Conservation (phyloP, 2,888 invertebrate genomes). For the Temnothorax rugatulus region DNA sequence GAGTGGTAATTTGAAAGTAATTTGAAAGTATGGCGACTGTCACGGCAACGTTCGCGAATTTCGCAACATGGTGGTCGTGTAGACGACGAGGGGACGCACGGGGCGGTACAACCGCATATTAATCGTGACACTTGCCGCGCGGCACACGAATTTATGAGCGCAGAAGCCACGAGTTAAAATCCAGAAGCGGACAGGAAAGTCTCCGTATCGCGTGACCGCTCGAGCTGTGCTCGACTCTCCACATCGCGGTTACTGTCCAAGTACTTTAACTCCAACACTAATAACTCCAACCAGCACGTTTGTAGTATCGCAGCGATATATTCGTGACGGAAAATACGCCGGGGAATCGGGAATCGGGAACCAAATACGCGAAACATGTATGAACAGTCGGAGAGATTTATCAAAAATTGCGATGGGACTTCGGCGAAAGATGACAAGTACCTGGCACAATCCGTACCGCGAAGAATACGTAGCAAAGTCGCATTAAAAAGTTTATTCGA, state of each 20-base stretch:
- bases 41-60: conserved; percentile 61
- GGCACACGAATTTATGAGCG: conserved; percentile 70
- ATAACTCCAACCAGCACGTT: conserved; percentile 66
- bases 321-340: conserved; percentile 54
- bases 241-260: conserved; percentile 64
- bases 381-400: not conserved
- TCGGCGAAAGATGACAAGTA: not conserved
- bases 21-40: conserved; percentile 63
- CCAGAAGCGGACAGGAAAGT: conserved; percentile 55
- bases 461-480: conserved; percentile 22
- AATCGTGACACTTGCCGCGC: conserved; percentile 70
- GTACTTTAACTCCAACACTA: conserved; percentile 61
- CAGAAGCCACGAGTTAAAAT: conserved; percentile 65
- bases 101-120: conserved; percentile 68
- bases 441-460: not conserved
- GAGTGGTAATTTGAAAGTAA: conserved; percentile 68
- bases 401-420: conserved; percentile 7
- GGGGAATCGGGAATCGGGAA: conserved; percentile 37
- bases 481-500: conserved; percentile 38
- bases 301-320: conserved; percentile 49
- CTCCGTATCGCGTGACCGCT: conserved; percentile 76
- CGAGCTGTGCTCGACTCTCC: conserved; percentile 63
- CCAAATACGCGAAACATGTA: conserved; percentile 8
- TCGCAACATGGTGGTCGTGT: conserved; percentile 33
- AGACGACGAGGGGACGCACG: conserved; percentile 14